Evolutionary conservation across 2,113 vertebrate species (phyloP).

Genomic region (Centropristis striata): DNA sequence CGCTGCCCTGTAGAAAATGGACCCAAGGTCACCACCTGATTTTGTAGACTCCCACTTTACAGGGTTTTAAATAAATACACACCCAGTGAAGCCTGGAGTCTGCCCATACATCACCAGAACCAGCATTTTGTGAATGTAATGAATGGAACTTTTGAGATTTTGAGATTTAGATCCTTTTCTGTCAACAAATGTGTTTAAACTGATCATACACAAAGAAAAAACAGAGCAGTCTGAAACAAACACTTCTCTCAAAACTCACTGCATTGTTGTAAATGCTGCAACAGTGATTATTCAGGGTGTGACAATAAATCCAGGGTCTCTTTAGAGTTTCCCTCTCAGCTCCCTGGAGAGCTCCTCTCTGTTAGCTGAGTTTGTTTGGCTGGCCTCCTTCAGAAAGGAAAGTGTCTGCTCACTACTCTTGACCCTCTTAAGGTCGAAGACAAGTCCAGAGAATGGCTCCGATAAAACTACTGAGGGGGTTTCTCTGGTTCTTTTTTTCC

Average conservation of each 20-base stretch:
- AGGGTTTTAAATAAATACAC: conserved; percentile 91
- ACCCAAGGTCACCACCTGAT: conserved; percentile 92
- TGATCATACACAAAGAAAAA: background rate
- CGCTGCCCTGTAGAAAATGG: conserved; percentile 87
- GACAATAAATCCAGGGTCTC: conserved; percentile 44
- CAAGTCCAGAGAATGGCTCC: conserved; percentile 44
- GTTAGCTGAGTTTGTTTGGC: conserved; percentile 45
- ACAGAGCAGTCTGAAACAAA: background rate
- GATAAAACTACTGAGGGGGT: conserved; percentile 46
- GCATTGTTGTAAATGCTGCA: conserved; percentile 20
- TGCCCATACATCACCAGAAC: background rate
- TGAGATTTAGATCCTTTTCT: conserved; percentile 1
- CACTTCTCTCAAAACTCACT: background rate
- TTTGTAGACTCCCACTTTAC: conserved; percentile 86
- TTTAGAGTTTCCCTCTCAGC: conserved; percentile 27
- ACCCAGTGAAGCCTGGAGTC: conserved; percentile 62
- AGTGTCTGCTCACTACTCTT: conserved; percentile 64
- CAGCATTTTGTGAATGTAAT: background rate
- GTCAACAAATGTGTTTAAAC: background rate
- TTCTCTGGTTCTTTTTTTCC: conserved; percentile 25
- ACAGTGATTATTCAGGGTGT: conserved; percentile 20
- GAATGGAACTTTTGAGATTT: background rate
- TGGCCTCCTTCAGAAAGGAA: conserved; percentile 54
- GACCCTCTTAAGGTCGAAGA: conserved; percentile 64
- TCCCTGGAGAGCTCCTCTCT: conserved; percentile 51